These are phyloP conservation scores for Drosophila athabasca DNA, from an alignment of 1,140 invertebrate genomes.

Conservation along the genomic window DNA sequence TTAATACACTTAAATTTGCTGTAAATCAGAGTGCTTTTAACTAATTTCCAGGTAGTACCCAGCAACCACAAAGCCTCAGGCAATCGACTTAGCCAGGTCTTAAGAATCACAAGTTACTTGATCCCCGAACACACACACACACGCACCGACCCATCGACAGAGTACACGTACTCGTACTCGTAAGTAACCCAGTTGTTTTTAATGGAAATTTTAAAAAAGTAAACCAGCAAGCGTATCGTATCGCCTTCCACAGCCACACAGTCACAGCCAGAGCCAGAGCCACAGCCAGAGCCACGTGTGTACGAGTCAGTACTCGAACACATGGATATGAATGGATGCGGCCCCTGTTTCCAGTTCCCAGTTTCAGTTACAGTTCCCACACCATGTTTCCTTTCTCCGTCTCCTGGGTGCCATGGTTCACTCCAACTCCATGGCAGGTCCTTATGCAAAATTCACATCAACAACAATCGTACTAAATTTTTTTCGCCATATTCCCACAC, in stretches of 20 bases:
- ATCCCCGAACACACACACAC: slow-evolving; percentile 4
- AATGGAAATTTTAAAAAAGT: slow-evolving; percentile 56
- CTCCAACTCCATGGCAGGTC: slow-evolving; percentile 15
- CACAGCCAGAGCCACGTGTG: slow-evolving; percentile 2
- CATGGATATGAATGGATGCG: slow-evolving; percentile 10
- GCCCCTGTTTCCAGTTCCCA: no score
- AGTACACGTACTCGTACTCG: no score
- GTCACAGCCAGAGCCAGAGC: no score
- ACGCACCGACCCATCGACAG: neutral
- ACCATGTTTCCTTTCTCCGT: slow-evolving; percentile 19
- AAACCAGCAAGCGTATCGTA: slow-evolving; percentile 32
- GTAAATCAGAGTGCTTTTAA: slow-evolving; percentile 73
- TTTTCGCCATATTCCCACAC: slow-evolving; percentile 28
- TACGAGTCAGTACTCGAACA: slow-evolving; percentile 5
- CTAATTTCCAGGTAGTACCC: slow-evolving; percentile 61
- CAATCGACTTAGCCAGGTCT: slow-evolving; percentile 14
- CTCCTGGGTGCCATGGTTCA: slow-evolving; percentile 52
- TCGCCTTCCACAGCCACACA: slow-evolving; percentile 5
- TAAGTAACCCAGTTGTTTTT: slow-evolving; percentile 38
- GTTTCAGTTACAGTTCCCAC: no score
- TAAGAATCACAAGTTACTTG: slow-evolving; percentile 46
- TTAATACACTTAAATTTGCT: slow-evolving; percentile 75
- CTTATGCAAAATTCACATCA: slow-evolving; percentile 70
- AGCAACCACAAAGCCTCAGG: slow-evolving; percentile 35
- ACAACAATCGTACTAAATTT: slow-evolving; percentile 61